Evolutionary conservation across 2,888 invertebrate species (phyloP).

Genomic region (Synanthedon myopaeformis): DNA sequence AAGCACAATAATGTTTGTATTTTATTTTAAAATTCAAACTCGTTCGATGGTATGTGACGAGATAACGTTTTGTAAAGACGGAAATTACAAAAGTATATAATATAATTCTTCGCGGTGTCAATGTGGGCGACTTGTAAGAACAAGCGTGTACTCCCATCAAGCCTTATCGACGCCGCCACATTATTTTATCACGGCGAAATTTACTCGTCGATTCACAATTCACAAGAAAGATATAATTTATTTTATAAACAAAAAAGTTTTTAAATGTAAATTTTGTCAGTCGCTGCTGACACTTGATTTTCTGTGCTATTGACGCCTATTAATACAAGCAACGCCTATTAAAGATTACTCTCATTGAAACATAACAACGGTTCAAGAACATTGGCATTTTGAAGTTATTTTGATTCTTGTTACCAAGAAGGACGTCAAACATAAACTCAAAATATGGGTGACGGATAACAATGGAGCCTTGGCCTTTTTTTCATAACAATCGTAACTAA

Average conservation of each 20-base stretch:
- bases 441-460: conserved; percentile 5
- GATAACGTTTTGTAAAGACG: background rate
- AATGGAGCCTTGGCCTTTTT: conserved; percentile 20
- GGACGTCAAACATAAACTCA: background rate
- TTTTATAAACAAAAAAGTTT: too few species aligned
- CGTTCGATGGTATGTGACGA: background rate
- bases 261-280: too few species aligned
- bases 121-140: background rate
- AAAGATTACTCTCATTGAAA: too few species aligned
- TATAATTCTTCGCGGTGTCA: background rate
- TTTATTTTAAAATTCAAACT: background rate
- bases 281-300: too few species aligned
- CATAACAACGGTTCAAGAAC: too few species aligned
- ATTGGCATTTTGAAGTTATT: background rate
- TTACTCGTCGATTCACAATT: background rate
- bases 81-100: background rate
- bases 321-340: too few species aligned
- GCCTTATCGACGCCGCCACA: background rate
- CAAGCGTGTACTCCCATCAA: background rate
- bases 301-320: too few species aligned
- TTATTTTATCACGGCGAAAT: background rate
- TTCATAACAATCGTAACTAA: conserved; percentile 41
- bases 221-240: background rate
- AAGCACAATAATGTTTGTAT: too few species aligned
- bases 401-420: background rate